Evolutionary conservation across 2,888 invertebrate species (phyloP).

Genomic region (Chalcis sispes): DNA sequence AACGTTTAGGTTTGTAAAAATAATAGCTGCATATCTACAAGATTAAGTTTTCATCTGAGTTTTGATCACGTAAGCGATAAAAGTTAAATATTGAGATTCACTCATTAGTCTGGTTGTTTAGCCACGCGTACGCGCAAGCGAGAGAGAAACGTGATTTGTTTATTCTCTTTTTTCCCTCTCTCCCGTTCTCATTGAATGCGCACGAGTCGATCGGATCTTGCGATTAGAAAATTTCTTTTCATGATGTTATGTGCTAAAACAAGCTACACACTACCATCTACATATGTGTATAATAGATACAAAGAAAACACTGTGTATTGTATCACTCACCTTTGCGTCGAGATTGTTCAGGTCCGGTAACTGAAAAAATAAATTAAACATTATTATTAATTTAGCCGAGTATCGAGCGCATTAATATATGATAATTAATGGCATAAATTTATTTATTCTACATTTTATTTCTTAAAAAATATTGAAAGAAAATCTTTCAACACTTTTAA

Average conservation of each 20-base stretch:
- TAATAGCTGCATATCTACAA: neutral
- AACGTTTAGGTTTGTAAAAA: slow-evolving; percentile 18
- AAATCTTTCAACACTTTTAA: slow-evolving; percentile 18
- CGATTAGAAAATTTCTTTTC: slow-evolving; percentile 46
- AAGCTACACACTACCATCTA: neutral
- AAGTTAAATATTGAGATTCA: slow-evolving; percentile 47
- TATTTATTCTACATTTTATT: slow-evolving; percentile 16
- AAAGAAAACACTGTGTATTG: neutral
- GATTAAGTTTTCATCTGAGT: slow-evolving; percentile 34
- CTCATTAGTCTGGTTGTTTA: slow-evolving; percentile 39
- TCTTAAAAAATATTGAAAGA: neutral
- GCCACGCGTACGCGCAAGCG: too few relatives aligned
- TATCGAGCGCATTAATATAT: slow-evolving; percentile 11
- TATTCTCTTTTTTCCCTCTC: slow-evolving; percentile 5
- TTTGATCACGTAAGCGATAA: slow-evolving; percentile 33
- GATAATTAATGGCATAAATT: slow-evolving; percentile 41
- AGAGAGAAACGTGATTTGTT: slow-evolving; percentile 40
- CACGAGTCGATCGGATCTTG: slow-evolving; percentile 34
- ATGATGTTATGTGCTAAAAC: slow-evolving; percentile 12
- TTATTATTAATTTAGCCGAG: slow-evolving; percentile 32
- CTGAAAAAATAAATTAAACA: slow-evolving; percentile 63
- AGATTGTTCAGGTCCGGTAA: slow-evolving; percentile 71
- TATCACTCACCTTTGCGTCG: slow-evolving; percentile 72
- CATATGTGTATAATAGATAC: neutral
- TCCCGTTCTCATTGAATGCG: slow-evolving; percentile 31